A percentile compares a stretch with the other conserved stretches of the same genome.
Conservation (phyloP, 2,797 vertebrate species). For the Myiothlypis chrysogaster region DNA sequence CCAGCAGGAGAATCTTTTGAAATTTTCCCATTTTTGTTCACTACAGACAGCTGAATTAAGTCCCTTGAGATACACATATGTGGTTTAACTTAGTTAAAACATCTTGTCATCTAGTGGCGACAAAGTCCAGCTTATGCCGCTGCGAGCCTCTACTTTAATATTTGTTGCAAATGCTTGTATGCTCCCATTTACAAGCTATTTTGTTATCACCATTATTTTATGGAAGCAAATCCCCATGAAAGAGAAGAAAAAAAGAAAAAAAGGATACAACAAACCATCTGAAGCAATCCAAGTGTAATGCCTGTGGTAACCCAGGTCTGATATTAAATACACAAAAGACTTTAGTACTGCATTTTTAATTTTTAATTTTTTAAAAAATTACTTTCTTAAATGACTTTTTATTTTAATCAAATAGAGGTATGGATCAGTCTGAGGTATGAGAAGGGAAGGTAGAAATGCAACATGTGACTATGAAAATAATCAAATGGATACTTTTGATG, state of each 20-base stretch:
- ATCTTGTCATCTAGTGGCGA: slow-evolving; percentile 95
- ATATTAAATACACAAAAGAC: slow-evolving; percentile 63
- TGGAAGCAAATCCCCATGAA: slow-evolving; percentile 79
- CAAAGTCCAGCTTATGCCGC: slow-evolving; percentile 99
- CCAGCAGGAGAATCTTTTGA: slow-evolving; percentile 91
- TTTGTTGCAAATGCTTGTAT: slow-evolving; percentile 86
- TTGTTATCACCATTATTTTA: slow-evolving; percentile 83
- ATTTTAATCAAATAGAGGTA: slow-evolving; percentile 84
- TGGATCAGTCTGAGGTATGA: slow-evolving; percentile 88
- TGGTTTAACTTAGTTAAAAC: slow-evolving; percentile 94
- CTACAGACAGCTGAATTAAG: slow-evolving; percentile 98
- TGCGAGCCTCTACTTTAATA: slow-evolving; percentile 90
- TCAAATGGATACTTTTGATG: slow-evolving; percentile 67
- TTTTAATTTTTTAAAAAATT: neutral
- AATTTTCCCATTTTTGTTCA: slow-evolving; percentile 89
- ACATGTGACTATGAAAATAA: slow-evolving; percentile 78
- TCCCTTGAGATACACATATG: slow-evolving; percentile 98
- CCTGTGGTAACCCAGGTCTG: slow-evolving; percentile 67
- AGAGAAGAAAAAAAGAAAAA: slow-evolving; percentile 75
- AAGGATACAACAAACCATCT: slow-evolving; percentile 87
- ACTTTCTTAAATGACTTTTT: slow-evolving; percentile 79
- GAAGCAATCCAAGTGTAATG: slow-evolving; percentile 87
- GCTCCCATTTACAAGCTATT: slow-evolving; percentile 92
- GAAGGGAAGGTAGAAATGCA: slow-evolving; percentile 78
- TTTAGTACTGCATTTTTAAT: slow-evolving; percentile 47